phyloP scores from a whole-genome alignment of 2,113 vertebrate genomes.

The Numida meleagris region DNA sequence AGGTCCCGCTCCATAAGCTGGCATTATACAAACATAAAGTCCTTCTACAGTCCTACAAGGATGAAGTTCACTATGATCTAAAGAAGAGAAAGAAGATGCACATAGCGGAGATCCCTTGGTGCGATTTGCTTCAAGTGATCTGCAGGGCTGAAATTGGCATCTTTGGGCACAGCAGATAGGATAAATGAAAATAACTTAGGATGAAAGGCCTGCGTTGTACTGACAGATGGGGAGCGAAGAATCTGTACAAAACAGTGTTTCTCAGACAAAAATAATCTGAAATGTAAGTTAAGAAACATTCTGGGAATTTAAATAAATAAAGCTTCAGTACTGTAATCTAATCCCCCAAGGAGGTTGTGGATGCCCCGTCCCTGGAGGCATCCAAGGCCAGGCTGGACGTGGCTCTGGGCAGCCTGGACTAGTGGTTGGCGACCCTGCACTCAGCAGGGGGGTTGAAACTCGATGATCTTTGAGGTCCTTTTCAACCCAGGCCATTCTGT shows the following conservation, averaged over 20 bases:
- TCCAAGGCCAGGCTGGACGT: too few relatives aligned
- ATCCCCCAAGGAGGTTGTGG: too few relatives aligned
- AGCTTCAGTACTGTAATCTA: background rate
- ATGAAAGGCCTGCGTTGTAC: background rate
- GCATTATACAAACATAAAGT: background rate
- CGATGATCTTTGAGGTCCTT: too few relatives aligned
- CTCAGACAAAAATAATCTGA: conserved; percentile 31
- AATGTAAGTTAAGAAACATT: conserved; percentile 1
- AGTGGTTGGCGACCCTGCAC: too few relatives aligned
- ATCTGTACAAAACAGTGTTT: background rate
- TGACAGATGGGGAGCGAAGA: background rate
- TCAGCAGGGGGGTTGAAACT: too few relatives aligned
- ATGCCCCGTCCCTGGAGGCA: too few relatives aligned
- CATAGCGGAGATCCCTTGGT: background rate
- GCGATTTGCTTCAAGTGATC: background rate
- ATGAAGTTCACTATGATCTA: background rate
- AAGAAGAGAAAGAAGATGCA: background rate
- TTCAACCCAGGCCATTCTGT: too few relatives aligned
- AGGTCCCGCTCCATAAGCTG: background rate
- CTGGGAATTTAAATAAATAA: conserved; percentile 62
- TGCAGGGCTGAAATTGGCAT: background rate
- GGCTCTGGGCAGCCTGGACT: too few relatives aligned
- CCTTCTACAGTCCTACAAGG: background rate
- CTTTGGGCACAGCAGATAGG: background rate
- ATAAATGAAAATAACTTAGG: conserved; percentile 14